Conservation (phyloP, 1,140 invertebrate genomes). For the Drosophila punjabiensis region DNA sequence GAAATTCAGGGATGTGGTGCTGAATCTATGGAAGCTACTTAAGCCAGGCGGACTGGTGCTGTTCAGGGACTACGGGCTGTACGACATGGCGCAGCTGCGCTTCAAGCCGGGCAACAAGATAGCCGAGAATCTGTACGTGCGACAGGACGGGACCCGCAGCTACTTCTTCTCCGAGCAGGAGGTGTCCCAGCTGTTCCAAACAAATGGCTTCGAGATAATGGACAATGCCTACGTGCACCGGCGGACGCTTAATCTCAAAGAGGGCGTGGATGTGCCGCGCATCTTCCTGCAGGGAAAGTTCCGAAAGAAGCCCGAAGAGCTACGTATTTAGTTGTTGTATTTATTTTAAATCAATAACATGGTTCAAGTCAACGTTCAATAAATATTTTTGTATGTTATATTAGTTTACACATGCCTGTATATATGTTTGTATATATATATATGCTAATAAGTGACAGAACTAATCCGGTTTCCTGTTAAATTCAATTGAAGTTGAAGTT, state of each 20-base stretch:
- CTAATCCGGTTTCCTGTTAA: slow-evolving; percentile 32
- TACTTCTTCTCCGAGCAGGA: slow-evolving; percentile 93
- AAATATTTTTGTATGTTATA: slow-evolving; percentile 79
- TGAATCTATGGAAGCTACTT: slow-evolving; percentile 90
- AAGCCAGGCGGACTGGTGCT: slow-evolving; percentile 94
- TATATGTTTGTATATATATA: slow-evolving; percentile 47
- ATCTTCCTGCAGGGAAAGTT: slow-evolving; percentile 98
- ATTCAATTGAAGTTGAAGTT: slow-evolving; percentile 46
- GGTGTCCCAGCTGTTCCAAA: slow-evolving; percentile 86
- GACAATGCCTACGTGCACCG: slow-evolving; percentile 92
- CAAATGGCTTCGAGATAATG: slow-evolving; percentile 90
- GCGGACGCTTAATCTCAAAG: slow-evolving; percentile 96
- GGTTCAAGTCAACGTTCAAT: slow-evolving; percentile 79
- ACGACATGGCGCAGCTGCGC: slow-evolving; percentile 98
- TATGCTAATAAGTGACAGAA: slow-evolving; percentile 58
- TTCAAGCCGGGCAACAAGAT: slow-evolving; percentile 97
- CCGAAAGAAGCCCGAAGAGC: slow-evolving; percentile 85
- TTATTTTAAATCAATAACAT: slow-evolving; percentile 75
- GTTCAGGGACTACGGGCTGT: slow-evolving; percentile 98
- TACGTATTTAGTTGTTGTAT: slow-evolving; percentile 52
- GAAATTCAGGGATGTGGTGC: slow-evolving; percentile 90
- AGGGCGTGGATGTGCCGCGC: slow-evolving; percentile 94
- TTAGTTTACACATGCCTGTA: slow-evolving; percentile 68
- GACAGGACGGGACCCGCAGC: slow-evolving; percentile 98
- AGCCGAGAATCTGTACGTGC: slow-evolving; percentile 96